A percentile compares a stretch with the other conserved stretches of the same genome.
Conservation (phyloP, 2,113 vertebrate species). For the Lasiurus borealis region DNA sequence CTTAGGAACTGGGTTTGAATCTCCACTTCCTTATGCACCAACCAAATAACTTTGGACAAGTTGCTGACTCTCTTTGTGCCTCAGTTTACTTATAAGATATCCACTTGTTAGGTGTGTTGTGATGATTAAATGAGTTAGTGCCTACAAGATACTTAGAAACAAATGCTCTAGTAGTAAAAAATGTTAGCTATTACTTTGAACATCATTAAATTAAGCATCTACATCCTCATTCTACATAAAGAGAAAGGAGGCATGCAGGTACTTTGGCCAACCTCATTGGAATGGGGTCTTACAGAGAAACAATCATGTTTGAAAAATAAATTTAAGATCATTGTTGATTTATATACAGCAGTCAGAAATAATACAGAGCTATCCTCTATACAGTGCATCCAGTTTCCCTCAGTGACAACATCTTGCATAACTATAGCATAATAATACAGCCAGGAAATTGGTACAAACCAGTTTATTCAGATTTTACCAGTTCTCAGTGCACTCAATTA, state of each 20-base stretch:
- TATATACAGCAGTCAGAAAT: not conserved
- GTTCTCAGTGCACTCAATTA: not conserved
- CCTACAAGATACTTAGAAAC: not conserved
- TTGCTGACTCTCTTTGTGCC: not conserved
- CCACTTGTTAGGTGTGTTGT: not conserved
- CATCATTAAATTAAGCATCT: not conserved
- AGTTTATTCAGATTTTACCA: constrained; percentile 29
- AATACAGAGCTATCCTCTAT: not conserved
- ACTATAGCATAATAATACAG: not conserved
- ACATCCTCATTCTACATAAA: not conserved
- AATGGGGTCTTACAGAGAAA: not conserved
- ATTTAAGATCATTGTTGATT: constrained; percentile 20
- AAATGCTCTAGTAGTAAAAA: not conserved
- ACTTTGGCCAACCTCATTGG: not conserved
- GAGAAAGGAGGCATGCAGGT: not conserved
- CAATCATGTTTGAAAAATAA: constrained; percentile 17
- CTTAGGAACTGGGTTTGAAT: not conserved
- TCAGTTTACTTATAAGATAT: not conserved
- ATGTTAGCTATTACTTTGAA: not conserved
- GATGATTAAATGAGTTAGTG: not conserved
- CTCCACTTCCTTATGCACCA: not conserved
- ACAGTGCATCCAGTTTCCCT: not conserved
- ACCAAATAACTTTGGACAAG: not conserved
- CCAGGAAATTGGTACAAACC: not conserved
- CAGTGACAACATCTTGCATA: not conserved